Evolutionary conservation across 2,113 vertebrate genomes (phyloP), one percentile per base, ranked within the genome.

Genomic region (Xenus cinereus): DNA sequence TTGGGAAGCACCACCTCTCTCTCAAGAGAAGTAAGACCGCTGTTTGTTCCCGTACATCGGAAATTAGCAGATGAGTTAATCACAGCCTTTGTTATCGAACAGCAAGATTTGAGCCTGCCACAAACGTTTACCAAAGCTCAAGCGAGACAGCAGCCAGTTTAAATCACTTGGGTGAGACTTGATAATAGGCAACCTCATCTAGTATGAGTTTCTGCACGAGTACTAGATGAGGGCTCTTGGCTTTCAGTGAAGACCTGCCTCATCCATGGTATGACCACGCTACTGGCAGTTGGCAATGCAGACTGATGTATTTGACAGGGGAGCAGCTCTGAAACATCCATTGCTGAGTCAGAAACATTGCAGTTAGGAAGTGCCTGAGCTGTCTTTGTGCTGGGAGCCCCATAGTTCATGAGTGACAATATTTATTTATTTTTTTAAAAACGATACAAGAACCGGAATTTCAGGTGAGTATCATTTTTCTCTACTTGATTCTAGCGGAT

Each of bases 381-480:
- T 93, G 39, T 90, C 27, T 68, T 67, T 89, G 86, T 95, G 86
- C 92, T 97, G 95, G 92, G 89, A 97, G 53, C 18, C 21, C 46
- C n/a, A 15, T 66, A 50, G n/a, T 66, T 68, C 18, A 20, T 60
- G 21, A 90, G 4, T 72, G 39, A 60, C 51, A 68, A 27, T 67
- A 14, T 24, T 63, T 66, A 7, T 26, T 26, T 7, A 10, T 5
- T 39, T 74, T 57, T 91, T 59, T 20, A 39, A 93, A 39, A 93
- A 72, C 35, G 1, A 50, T 24, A 33, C 8, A 45, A 3, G 3
- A 80, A 43, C 33, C 20, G 71, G 41, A 67, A 82, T 83, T 90
- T 77, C 76, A 92, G 79, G 91, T 95, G 66, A 92, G 92, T 73
- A 68, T 57, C 22, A 8, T 76, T 90, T 83, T 62, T 66, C 59